A percentile compares a stretch with the other conserved stretches of the same genome.
Conservation (phyloP, 2,113 vertebrate species). For the Phyllostomus hastatus region DNA sequence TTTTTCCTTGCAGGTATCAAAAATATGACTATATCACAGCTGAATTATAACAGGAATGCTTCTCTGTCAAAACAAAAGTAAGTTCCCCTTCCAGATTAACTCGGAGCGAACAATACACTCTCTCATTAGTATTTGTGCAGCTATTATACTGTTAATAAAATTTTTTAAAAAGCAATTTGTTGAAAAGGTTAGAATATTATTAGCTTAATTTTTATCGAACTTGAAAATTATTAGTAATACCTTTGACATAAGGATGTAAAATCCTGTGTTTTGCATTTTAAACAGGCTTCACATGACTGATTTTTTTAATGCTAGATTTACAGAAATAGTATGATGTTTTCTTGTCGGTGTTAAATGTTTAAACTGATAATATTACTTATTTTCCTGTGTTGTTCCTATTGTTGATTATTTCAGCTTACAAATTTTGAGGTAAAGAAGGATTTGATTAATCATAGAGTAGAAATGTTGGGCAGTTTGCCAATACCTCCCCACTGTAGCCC, state of each 20-base stretch:
- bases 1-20: constrained; percentile 81
- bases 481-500: neutral
- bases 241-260: neutral
- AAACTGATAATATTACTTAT: neutral
- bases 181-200: neutral
- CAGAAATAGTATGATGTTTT: neutral
- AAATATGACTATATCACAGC: constrained; percentile 80
- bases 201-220: neutral
- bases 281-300: neutral
- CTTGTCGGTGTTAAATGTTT: neutral
- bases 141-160: neutral
- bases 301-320: neutral
- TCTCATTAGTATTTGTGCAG: neutral
- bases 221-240: neutral
- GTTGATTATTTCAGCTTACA: neutral
- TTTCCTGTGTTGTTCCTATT: neutral
- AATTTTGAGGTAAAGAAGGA: neutral
- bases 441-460: neutral
- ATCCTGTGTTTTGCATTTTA: neutral
- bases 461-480: neutral
- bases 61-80: constrained; percentile 80
- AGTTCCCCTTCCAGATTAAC: constrained; percentile 70
- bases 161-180: neutral
- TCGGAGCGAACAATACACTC: neutral
- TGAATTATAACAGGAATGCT: constrained; percentile 79